phyloP scores from a whole-genome alignment of 1,140 invertebrate species.

The Cepaea nemoralis region DNA sequence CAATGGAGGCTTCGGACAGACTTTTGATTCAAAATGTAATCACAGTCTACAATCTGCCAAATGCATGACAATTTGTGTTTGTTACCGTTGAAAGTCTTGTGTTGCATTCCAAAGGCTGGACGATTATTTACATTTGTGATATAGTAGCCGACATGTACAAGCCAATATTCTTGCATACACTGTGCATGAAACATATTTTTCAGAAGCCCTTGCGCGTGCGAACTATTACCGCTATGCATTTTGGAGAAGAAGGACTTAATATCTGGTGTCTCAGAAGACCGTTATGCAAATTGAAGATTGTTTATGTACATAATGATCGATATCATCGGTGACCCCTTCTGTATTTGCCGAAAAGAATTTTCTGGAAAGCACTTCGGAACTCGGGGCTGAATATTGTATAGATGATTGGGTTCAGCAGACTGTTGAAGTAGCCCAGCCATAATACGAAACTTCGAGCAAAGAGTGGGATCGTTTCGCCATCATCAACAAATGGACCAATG shows the following conservation, averaged over 20 bases:
- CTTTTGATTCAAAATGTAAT: neutral
- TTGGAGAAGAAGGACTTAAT: neutral
- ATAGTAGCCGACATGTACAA: no score
- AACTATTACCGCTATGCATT: neutral
- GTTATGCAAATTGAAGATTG: neutral
- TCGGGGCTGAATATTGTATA: conserved; percentile 72
- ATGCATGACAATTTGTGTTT: neutral
- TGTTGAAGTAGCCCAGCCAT: conserved; percentile 72
- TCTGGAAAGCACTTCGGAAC: conserved; percentile 70
- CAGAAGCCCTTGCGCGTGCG: neutral
- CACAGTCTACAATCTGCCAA: neutral
- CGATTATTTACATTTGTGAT: no score
- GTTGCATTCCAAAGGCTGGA: no score
- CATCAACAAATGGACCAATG: conserved; percentile 60
- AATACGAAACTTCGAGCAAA: conserved; percentile 67
- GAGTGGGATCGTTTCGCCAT: conserved; percentile 61
- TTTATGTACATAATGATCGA: neutral
- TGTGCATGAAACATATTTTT: neutral
- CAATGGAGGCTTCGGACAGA: neutral
- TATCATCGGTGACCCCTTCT: conserved; percentile 47
- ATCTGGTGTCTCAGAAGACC: neutral
- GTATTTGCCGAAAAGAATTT: conserved; percentile 69
- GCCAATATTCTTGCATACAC: no score
- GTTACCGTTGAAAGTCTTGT: no score
- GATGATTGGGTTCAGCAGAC: conserved; percentile 71